Evolutionary conservation across 2,797 vertebrate genomes (phyloP).

Genomic region (Sebastolobus alascanus): DNA sequence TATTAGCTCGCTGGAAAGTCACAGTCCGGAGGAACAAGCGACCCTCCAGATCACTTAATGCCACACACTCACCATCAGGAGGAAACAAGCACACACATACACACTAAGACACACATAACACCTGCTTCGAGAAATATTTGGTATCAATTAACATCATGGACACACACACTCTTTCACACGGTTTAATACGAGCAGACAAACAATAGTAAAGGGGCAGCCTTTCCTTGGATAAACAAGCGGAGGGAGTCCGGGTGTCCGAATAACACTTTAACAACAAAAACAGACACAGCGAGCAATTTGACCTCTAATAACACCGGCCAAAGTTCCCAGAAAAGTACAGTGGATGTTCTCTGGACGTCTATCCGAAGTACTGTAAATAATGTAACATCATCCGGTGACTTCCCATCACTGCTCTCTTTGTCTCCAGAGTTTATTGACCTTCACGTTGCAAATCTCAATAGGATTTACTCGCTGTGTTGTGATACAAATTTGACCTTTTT

Average conservation of each 20-base stretch:
- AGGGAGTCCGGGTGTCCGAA: neutral
- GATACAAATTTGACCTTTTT: conserved; percentile 19
- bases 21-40: conserved; percentile 38
- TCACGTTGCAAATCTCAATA: neutral
- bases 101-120: neutral
- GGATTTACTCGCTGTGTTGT: conserved; percentile 19
- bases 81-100: conserved; percentile 15
- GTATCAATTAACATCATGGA: neutral
- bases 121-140: neutral
- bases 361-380: conserved; percentile 21
- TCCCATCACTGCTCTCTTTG: conserved; percentile 29
- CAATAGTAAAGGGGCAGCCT: conserved; percentile 36
- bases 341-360: conserved; percentile 10
- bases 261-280: conserved; percentile 48
- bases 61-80: neutral
- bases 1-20: conserved; percentile 64
- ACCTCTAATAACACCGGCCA: conserved; percentile 1
- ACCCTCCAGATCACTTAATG: conserved; percentile 12
- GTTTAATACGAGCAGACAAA: conserved; percentile 44
- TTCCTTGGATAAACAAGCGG: conserved; percentile 29
- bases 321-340: conserved; percentile 35
- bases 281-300: conserved; percentile 27
- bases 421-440: conserved; percentile 51
- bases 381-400: conserved; percentile 14
- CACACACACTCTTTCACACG: conserved; percentile 10